These are phyloP conservation scores for Coenobita brevimanus DNA, from an alignment of 1,140 invertebrate genomes.

Conservation along the genomic window DNA sequence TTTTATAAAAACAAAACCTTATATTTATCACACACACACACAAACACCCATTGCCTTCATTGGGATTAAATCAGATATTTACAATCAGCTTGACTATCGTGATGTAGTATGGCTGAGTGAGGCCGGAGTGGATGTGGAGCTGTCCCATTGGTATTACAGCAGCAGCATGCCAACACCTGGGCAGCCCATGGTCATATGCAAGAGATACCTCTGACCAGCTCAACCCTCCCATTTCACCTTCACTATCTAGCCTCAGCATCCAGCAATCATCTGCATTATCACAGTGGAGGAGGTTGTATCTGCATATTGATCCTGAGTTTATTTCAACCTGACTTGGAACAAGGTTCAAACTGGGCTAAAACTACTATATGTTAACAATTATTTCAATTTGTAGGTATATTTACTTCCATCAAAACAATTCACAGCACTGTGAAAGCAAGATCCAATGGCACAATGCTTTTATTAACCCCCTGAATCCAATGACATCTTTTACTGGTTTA, in stretches of 20 bases:
- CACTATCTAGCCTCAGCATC: slow-evolving; percentile 38
- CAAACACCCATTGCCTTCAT: background rate
- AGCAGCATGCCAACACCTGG: slow-evolving; percentile 44
- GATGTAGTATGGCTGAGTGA: slow-evolving; percentile 58
- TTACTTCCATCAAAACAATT: too few relatives aligned
- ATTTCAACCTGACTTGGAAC: too few relatives aligned
- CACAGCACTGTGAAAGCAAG: too few relatives aligned
- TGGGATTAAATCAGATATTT: slow-evolving; percentile 21
- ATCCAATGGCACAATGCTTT: too few relatives aligned
- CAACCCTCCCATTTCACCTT: background rate
- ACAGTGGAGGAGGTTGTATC: too few relatives aligned
- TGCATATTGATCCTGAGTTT: too few relatives aligned
- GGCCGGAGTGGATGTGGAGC: slow-evolving; percentile 43
- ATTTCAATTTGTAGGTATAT: too few relatives aligned
- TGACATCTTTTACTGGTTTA: too few relatives aligned
- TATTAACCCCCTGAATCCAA: too few relatives aligned
- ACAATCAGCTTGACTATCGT: slow-evolving; percentile 43
- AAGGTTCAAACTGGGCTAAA: too few relatives aligned
- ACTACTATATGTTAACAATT: too few relatives aligned
- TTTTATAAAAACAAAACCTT: background rate
- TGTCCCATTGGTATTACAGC: slow-evolving; percentile 34
- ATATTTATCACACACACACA: background rate
- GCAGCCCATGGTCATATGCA: slow-evolving; percentile 50
- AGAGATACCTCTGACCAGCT: slow-evolving; percentile 38
- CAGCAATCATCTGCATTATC: slow-evolving; percentile 52